Evolutionary conservation across 2,888 invertebrate genomes (phyloP), one percentile per base, ranked within the genome.

Genomic region (Heliconius ethilla): DNA sequence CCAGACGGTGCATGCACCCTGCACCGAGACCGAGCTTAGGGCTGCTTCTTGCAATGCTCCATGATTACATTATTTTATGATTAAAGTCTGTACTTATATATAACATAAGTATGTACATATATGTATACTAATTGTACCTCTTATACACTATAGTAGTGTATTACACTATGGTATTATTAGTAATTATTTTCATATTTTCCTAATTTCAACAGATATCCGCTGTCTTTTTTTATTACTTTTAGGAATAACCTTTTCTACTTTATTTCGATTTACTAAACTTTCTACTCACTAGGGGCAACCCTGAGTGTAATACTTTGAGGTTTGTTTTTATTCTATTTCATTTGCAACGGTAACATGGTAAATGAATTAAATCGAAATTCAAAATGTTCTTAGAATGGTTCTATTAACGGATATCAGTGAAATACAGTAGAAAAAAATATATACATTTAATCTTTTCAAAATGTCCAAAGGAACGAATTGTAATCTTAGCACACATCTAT

Each of bases 1-100:
- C 84, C 88, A 86, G 84, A 80, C 90, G 88, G 90, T 89, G 89
- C 89, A 90, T 91, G 88, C 89, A 91, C 92, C 89, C 91, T 88
- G 88, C 86, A 85, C 84, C 81, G 79, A 69, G n/a, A 62, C 84
- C 81, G 73, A 40, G n/a, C 62, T 66, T 67, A 67, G 66, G 70
- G 65, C 65, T 74, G 70, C 75, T 63, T 22, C 62, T 25, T 69
- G 40, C 10, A 3, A n/a, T n/a, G n/a, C 70, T 29, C 74, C 63
- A 33, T 59, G 3, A 29, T 59, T 15, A 70, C 3, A 70, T 70
- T 4, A 33, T 70, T 29, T 55, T 70, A 55, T 22, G 6, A 55
- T 51, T 51, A 0, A 51, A 6, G 2, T 51, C 7, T 51, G 7
- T 22, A 51, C 0, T 7, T 51, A 22, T 51, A 51, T 22, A 51